Conservation (phyloP, 2,888 invertebrate genomes). For the Nephrotoma appendiculata region DNA sequence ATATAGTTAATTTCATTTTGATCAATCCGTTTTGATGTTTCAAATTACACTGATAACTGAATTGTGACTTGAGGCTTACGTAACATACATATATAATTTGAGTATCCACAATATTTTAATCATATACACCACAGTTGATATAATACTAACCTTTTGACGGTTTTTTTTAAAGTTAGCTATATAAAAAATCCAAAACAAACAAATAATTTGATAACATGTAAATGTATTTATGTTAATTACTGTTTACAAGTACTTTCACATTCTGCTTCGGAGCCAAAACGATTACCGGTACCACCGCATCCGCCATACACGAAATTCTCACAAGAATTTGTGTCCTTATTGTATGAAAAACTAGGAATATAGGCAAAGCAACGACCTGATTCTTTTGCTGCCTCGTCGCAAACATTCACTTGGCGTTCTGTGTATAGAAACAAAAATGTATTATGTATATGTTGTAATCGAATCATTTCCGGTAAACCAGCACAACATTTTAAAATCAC, state of each 20-base stretch:
- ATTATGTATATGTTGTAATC: not conserved
- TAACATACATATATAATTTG: no score
- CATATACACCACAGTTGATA: no score
- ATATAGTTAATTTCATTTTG: not conserved
- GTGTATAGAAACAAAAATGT: not conserved
- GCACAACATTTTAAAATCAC: not conserved
- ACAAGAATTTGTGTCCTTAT: slow-evolving; percentile 19
- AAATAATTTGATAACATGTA: not conserved
- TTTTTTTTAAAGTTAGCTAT: no score
- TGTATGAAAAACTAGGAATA: not conserved
- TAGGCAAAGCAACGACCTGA: not conserved
- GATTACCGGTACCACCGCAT: slow-evolving; percentile 25
- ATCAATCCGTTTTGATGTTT: not conserved
- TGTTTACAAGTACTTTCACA: slow-evolving; percentile 21
- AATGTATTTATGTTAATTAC: not conserved
- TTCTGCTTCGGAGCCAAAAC: slow-evolving; percentile 21
- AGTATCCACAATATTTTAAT: no score
- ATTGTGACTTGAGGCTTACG: no score
- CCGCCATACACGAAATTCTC: slow-evolving; percentile 25
- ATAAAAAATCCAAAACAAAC: not conserved
- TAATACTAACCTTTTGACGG: no score
- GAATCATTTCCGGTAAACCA: not conserved
- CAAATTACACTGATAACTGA: not conserved
- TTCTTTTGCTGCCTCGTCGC: not conserved
- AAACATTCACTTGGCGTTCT: not conserved